Percentiles rank a stretch among this genome's conserved stretches.
phyloP scores from a whole-genome alignment of 2,797 vertebrate genomes.

The Esox lucius region DNA sequence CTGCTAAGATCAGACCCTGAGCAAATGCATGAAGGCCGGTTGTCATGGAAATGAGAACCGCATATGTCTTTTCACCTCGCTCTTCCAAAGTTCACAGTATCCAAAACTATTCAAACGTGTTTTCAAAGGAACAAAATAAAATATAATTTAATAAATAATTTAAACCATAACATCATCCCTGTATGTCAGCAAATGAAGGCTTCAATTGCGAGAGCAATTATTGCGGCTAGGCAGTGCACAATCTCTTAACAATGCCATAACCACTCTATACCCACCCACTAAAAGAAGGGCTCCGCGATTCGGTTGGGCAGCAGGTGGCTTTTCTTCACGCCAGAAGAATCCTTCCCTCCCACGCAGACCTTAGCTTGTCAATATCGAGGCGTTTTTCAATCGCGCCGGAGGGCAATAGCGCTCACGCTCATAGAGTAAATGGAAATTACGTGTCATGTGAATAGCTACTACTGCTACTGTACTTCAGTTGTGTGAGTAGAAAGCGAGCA shows the following conservation, averaged over 20 bases:
- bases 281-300: neutral
- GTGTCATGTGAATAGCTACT: slow-evolving; percentile 32
- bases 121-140: neutral
- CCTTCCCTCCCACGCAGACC: slow-evolving; percentile 64
- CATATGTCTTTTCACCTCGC: slow-evolving; percentile 7
- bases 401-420: slow-evolving; percentile 32
- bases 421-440: slow-evolving; percentile 33
- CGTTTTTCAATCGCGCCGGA: slow-evolving; percentile 37
- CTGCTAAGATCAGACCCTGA: slow-evolving; percentile 30
- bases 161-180: neutral
- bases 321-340: slow-evolving; percentile 28
- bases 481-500: slow-evolving; percentile 13
- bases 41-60: slow-evolving; percentile 63
- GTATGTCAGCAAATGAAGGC: neutral
- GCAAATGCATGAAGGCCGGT: slow-evolving; percentile 46
- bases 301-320: slow-evolving; percentile 26
- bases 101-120: neutral
- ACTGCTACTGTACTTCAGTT: neutral
- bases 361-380: slow-evolving; percentile 32
- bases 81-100: neutral
- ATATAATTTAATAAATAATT: neutral
- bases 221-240: neutral
- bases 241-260: neutral
- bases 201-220: neutral
- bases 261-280: neutral